Conservation (phyloP, 2,113 vertebrate species). For the Nipponia nippon region DNA sequence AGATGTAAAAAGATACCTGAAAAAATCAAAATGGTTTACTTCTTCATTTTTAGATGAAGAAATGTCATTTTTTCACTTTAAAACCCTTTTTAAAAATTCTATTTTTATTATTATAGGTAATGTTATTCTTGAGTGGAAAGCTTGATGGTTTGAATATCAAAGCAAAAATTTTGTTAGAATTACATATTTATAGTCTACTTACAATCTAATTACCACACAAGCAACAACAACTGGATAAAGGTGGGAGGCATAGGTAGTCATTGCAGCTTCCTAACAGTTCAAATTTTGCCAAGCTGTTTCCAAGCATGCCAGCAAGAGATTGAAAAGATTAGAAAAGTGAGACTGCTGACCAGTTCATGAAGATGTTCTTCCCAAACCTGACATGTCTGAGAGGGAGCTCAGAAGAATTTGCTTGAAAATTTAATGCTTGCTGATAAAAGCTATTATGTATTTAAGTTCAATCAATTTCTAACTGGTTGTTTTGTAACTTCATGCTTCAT, state of each 20-base stretch:
- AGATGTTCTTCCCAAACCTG: neutral
- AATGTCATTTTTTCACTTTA: neutral
- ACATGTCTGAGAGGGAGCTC: neutral
- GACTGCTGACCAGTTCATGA: neutral
- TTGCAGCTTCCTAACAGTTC: neutral
- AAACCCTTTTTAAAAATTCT: fast-evolving
- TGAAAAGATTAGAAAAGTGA: neutral
- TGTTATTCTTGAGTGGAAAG: neutral
- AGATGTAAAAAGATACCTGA: neutral
- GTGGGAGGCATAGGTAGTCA: neutral
- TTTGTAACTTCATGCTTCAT: neutral
- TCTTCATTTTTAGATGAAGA: neutral
- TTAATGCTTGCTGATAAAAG: neutral
- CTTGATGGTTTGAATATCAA: neutral
- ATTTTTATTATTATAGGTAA: neutral
- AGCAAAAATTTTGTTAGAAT: neutral
- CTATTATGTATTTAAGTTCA: neutral
- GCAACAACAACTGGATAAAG: neutral
- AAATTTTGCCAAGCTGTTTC: neutral
- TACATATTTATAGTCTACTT: neutral
- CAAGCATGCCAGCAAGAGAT: neutral
- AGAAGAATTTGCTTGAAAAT: neutral
- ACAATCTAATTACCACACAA: neutral
- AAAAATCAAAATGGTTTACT: neutral
- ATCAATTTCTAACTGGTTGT: neutral